These are phyloP conservation scores for Chloroceryle aenea DNA, from an alignment of 2,113 vertebrate species.

Conservation along the genomic window DNA sequence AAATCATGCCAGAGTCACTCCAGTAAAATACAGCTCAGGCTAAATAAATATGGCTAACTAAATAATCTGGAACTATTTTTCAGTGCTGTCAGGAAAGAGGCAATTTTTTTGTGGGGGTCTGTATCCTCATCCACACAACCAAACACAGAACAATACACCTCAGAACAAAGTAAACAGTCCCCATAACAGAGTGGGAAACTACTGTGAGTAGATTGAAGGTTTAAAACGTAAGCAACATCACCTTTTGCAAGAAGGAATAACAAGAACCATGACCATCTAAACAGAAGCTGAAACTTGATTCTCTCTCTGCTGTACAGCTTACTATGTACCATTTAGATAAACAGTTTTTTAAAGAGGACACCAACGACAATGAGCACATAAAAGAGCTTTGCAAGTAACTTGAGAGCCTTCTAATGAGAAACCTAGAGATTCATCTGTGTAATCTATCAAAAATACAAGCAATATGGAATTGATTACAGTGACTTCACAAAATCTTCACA, in stretches of 20 bases:
- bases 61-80: neutral
- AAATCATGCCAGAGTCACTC: neutral
- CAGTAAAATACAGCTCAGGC: neutral
- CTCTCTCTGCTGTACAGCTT: neutral
- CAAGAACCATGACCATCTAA: neutral
- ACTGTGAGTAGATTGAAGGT: accelerated
- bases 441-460: neutral
- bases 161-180: neutral
- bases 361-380: neutral
- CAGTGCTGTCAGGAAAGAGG: neutral
- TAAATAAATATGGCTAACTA: neutral
- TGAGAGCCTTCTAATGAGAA: neutral
- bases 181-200: neutral
- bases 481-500: neutral
- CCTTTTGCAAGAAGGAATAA: neutral
- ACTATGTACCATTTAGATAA: neutral
- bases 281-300: neutral
- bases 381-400: neutral
- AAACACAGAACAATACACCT: neutral
- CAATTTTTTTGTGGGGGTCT: neutral
- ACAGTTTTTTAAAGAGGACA: neutral
- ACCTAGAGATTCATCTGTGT: neutral
- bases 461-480: neutral
- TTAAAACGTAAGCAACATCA: neutral
- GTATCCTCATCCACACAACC: neutral